Base-by-base conservation (phyloP, 2,888 invertebrate genomes). In the Thera obeliscata region DNA sequence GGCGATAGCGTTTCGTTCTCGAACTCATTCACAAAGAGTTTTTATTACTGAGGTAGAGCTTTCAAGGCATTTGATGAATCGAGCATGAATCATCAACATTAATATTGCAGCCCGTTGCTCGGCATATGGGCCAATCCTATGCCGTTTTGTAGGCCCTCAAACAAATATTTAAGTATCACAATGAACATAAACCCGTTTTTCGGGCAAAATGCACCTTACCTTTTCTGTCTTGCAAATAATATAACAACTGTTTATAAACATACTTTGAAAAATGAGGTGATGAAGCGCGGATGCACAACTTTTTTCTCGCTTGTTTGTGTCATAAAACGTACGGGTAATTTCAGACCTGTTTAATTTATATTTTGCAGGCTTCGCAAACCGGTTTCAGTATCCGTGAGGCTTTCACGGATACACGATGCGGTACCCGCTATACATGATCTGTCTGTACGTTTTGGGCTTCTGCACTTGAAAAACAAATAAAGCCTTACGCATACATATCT, bases 241-340 rank as follows among this genome's bases (percentile, higher is more conserved):
- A 67, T 52, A 72, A 78, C 81, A 79, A 76, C 69, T 71, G 6
- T 6, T 6, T 38, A 65, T 76, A 76, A 76, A 78, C 75, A 74
- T 71, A 62, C 69, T 69, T 74, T 76, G 73, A 70, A 79, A 83
- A 81, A 81, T 74, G 76, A 78, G 74, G 75, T 77, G 77, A 81
- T 83, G 81, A 80, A 77, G 76, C 79, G 76, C 78, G 80, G 80
- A 80, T 80, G 80, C 76, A 80, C 77, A 81, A 84, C 80, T 86
- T 85, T 87, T 85, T 83, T 83, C 72, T 81, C 82, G 80, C 82
- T 54, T 43, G 61, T 67, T 86, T 82, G 81, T 86, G 81, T 86
- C 85, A 87, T 87, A 88, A 88, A 87, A 81, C 81, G 85, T 84
- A 83, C 82, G 84, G 84, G 85, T 88, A 88, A 89, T 89, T 89